These are phyloP conservation scores for Torymus auratus DNA, from an alignment of 2,888 invertebrate genomes.

Conservation along the genomic window DNA sequence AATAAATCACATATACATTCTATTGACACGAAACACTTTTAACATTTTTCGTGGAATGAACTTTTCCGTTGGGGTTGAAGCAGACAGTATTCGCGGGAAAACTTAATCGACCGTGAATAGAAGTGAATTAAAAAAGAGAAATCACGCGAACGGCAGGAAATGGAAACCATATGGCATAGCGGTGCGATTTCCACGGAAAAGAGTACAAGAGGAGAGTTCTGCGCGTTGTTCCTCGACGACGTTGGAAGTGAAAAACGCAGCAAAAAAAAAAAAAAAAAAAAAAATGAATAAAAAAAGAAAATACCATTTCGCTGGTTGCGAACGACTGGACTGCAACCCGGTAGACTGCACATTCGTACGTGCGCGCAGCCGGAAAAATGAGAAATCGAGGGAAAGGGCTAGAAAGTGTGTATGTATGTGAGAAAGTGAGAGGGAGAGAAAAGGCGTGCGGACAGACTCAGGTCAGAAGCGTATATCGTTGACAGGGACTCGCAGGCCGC, in stretches of 20 bases:
- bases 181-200: background rate
- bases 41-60: background rate
- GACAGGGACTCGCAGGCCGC: no score
- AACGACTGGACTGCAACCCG: background rate
- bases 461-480: no score
- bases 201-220: background rate
- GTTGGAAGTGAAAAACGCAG: no score
- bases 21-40: background rate
- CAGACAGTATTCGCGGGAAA: background rate
- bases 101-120: background rate
- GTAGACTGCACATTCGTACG: background rate
- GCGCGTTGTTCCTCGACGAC: no score
- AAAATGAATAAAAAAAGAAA: no score
- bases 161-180: conserved; percentile 11
- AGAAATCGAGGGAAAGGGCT: background rate
- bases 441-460: no score
- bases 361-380: conserved; percentile 10
- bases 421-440: no score
- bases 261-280: background rate
- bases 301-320: background rate
- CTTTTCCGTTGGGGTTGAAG: background rate
- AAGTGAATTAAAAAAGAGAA: conserved; percentile 22
- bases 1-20: no score
- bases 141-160: conserved; percentile 13
- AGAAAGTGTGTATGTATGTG: no score